phyloP scores from a whole-genome alignment of 2,113 vertebrate species.

The Taxidea taxus region DNA sequence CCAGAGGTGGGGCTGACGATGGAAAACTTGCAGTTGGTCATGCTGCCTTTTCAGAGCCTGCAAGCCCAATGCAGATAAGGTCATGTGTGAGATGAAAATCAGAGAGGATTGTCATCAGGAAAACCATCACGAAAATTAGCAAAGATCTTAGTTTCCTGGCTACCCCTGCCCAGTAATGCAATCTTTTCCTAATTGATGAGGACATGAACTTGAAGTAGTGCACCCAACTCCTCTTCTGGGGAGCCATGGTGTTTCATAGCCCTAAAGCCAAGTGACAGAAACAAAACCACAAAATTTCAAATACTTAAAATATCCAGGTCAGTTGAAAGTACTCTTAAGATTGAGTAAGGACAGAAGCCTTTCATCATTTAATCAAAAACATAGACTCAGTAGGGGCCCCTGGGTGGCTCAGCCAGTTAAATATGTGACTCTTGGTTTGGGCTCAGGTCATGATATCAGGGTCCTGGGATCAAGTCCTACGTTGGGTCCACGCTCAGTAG shows the following conservation, averaged over 20 bases:
- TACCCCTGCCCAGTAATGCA: background rate
- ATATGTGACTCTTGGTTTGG: background rate
- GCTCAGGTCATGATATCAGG: background rate
- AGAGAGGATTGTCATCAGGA: constrained; percentile 13
- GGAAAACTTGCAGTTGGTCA: background rate
- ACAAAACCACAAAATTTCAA: background rate
- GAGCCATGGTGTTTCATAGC: background rate
- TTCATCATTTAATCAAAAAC: constrained; percentile 37
- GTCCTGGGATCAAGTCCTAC: background rate
- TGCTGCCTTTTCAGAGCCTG: background rate
- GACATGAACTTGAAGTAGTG: background rate
- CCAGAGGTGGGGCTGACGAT: background rate
- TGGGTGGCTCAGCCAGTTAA: background rate
- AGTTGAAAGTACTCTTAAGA: background rate
- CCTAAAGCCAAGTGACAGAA: background rate
- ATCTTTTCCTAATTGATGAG: background rate
- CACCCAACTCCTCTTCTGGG: background rate
- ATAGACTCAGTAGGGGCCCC: background rate
- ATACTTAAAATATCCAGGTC: background rate
- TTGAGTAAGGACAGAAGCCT: background rate
- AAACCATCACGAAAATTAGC: background rate
- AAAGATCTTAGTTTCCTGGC: background rate
- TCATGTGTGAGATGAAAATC: background rate
- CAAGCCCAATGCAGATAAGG: background rate
- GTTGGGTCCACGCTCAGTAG: background rate